A percentile compares a stretch with the other conserved stretches of the same genome.
Conservation (phyloP, 2,113 vertebrate genomes). For the Chaetodon auriga region DNA sequence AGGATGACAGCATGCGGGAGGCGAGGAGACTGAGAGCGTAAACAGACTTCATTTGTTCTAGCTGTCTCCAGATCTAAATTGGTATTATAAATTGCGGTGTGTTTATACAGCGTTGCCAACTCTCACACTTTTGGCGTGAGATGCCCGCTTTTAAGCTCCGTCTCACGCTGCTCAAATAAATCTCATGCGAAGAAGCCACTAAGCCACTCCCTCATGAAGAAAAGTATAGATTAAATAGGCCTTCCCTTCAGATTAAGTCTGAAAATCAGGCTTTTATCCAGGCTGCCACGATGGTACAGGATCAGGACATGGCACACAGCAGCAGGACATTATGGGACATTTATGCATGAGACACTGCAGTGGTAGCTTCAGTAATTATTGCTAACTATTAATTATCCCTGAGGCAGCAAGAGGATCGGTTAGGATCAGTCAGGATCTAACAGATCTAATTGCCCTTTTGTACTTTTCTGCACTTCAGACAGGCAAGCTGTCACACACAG, state of each 20-base stretch:
- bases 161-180: constrained; percentile 25
- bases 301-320: neutral
- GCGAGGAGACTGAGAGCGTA: constrained; percentile 37
- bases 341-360: neutral
- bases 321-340: neutral
- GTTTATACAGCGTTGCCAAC: constrained; percentile 28
- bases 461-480: constrained; percentile 4
- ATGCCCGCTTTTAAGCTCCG: neutral
- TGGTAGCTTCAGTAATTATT: constrained; percentile 14
- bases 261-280: neutral
- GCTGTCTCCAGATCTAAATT: constrained; percentile 43
- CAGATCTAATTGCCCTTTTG: constrained; percentile 9
- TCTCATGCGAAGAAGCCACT: neutral
- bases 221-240: neutral
- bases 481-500: neutral
- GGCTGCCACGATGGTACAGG: too few relatives aligned
- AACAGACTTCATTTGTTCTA: constrained; percentile 48
- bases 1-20: constrained; percentile 33
- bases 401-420: neutral
- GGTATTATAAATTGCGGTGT: constrained; percentile 45
- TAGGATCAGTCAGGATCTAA: neutral
- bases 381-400: constrained; percentile 25
- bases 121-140: neutral
- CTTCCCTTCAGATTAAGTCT: neutral
- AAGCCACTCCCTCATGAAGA: neutral